Evolutionary conservation across 2,797 vertebrate genomes (phyloP), one percentile per base, ranked within the genome.

Genomic region (Cirrhinus molitorella): DNA sequence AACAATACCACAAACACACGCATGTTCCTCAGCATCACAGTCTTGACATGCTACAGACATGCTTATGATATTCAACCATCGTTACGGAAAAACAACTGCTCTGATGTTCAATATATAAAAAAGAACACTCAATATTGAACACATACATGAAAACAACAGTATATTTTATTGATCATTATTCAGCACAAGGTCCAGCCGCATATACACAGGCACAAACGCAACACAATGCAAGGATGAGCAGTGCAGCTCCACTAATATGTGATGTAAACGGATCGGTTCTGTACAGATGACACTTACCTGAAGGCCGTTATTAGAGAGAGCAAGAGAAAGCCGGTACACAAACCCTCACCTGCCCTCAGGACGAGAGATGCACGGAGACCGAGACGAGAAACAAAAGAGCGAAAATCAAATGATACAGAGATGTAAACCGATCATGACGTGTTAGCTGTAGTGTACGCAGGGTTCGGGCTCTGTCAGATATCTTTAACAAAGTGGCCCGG

Each of bases 271-370:
- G 65, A 83, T 70, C 40, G 17, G 72, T 51, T 83, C 21, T 71
- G 65, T 40, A 61, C 34, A 59, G 23, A 67, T 43, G 49, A 57
- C 73, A 57, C 63, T 75, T 57, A 76, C 72, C 81, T 76, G 72
- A 83, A 76, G 81, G 81, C 63, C 49, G 65, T 57, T 73, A 66
- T 82, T 53, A 77, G 63, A 76, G 37, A 76, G 47, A 34, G 51
- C 0, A 19, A 76, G 72, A 83, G 63, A 57, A 68, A 45, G 63
- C 82, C 72, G 43, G 67, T 87, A 85, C 68, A 80, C 51, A 86
- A 51, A 83, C 83, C 68, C 45, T 70, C 68, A 77, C 45, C 59
- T 71, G 83, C 68, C 79, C 79, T 79, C 57, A 57, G 83, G 84
- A 77, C 25, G 25, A 83, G 66, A 72, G 63, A 75, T 4, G 51